These are phyloP conservation scores for Drosophila anceps DNA, from an alignment of 2,888 invertebrate species.

Conservation along the genomic window DNA sequence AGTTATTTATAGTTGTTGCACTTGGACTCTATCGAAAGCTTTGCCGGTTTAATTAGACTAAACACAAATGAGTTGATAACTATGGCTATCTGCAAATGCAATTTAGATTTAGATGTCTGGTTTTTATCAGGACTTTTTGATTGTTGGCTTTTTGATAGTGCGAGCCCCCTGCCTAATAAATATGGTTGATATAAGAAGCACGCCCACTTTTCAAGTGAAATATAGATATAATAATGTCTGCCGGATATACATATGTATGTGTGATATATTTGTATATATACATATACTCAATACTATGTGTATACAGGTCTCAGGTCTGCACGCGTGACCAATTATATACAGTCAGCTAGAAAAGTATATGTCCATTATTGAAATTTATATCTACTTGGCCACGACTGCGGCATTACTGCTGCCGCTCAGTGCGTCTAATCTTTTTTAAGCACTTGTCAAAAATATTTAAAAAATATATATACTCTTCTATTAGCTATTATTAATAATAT, in stretches of 20 bases:
- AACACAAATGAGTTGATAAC: background rate
- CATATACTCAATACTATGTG: background rate
- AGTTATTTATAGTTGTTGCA: slow-evolving; percentile 16
- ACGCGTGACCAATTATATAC: slow-evolving; percentile 28
- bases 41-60: background rate
- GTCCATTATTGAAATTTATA: background rate
- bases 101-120: slow-evolving; percentile 26
- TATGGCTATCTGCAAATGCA: background rate
- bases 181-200: slow-evolving; percentile 15
- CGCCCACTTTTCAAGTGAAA: slow-evolving; percentile 36
- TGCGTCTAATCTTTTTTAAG: slow-evolving; percentile 4
- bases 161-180: slow-evolving; percentile 25
- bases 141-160: slow-evolving; percentile 34
- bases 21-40: slow-evolving; percentile 20
- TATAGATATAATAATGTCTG: background rate
- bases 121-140: slow-evolving; percentile 35
- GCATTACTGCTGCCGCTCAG: slow-evolving; percentile 4
- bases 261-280: background rate
- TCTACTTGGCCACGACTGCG: background rate
- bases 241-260: background rate
- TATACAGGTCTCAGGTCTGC: slow-evolving; percentile 2
- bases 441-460: slow-evolving; percentile 7
- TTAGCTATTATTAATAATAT: slow-evolving; percentile 18
- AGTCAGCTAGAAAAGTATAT: slow-evolving; percentile 7
- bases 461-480: slow-evolving; percentile 3